A percentile compares a stretch with the other conserved stretches of the same genome.
Conservation (phyloP, 1,140 invertebrate genomes). For the Eufriesea mexicana region DNA sequence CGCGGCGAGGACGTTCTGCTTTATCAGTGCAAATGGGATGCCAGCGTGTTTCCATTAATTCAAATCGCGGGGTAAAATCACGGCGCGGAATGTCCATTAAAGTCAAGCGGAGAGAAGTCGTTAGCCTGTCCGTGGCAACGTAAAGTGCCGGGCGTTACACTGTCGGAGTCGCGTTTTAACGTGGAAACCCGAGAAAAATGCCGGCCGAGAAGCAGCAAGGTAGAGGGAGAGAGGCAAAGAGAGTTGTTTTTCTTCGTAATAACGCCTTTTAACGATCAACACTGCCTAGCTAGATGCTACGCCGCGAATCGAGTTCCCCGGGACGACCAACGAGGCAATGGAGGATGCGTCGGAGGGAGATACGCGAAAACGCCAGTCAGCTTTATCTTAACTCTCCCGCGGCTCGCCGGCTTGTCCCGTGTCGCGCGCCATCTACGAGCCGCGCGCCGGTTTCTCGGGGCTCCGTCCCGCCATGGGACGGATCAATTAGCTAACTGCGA, state of each 20-base stretch:
- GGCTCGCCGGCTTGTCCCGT: not conserved
- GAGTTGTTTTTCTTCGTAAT: slow-evolving; percentile 35
- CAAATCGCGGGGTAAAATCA: slow-evolving; percentile 65
- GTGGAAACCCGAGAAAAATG: slow-evolving; percentile 38
- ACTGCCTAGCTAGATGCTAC: not conserved
- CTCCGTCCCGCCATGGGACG: not conserved
- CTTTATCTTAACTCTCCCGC: not conserved
- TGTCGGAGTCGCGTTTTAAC: slow-evolving; percentile 42
- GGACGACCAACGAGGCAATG: not conserved
- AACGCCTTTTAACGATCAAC: slow-evolving; percentile 30
- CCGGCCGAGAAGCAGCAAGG: too few relatives aligned
- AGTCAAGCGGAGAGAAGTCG: slow-evolving; percentile 61
- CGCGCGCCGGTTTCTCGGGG: not conserved
- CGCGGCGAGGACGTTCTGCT: slow-evolving; percentile 55
- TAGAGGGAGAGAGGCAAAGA: not conserved
- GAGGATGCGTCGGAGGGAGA: not conserved
- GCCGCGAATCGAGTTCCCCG: not conserved
- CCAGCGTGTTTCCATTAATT: slow-evolving; percentile 69
- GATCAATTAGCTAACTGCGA: slow-evolving; percentile 5
- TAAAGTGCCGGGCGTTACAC: slow-evolving; percentile 41
- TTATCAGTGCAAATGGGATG: slow-evolving; percentile 66
- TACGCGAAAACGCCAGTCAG: not conserved
- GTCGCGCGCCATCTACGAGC: not conserved
- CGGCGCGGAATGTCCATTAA: slow-evolving; percentile 66
- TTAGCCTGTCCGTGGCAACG: slow-evolving; percentile 56